Percentiles rank a stretch among this genome's conserved stretches.
phyloP scores from a whole-genome alignment of 1,140 invertebrate species.

The Microplitis mediator region DNA sequence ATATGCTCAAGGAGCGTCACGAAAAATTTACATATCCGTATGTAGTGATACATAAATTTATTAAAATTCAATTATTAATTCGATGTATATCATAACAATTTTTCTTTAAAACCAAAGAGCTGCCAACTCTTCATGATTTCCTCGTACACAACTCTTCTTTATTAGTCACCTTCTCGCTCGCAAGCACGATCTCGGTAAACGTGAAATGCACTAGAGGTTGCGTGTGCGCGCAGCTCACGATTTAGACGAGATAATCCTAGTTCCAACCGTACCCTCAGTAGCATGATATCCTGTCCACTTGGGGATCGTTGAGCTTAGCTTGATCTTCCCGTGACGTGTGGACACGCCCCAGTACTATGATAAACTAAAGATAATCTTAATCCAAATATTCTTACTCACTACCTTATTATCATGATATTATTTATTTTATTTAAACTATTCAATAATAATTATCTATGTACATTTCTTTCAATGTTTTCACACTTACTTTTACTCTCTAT shows the following conservation, averaged over 20 bases:
- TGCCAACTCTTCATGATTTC: conserved; percentile 20
- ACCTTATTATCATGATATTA: background rate
- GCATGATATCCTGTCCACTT: conserved; percentile 46
- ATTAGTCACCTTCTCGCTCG: conserved; percentile 27
- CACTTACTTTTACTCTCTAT: background rate
- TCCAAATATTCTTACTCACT: background rate
- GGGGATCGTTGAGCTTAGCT: conserved; percentile 54
- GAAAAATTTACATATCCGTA: conserved; percentile 74
- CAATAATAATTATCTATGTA: too few relatives aligned
- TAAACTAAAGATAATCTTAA: conserved; percentile 5
- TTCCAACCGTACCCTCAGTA: conserved; percentile 34
- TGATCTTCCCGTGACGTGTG: conserved; percentile 51
- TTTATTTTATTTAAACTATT: background rate
- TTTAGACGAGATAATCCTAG: conserved; percentile 54
- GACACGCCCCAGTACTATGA: conserved; percentile 32
- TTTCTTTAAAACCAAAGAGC: background rate
- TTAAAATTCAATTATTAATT: background rate
- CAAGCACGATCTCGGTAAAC: conserved; percentile 13
- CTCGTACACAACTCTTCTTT: conserved; percentile 15
- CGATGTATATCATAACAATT: background rate
- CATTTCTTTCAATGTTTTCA: background rate
- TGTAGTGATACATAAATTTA: conserved; percentile 34
- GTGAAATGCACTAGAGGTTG: conserved; percentile 1
- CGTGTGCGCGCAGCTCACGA: conserved; percentile 19
- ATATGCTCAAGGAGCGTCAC: conserved; percentile 76